phyloP scores from a whole-genome alignment of 2,113 vertebrate genomes.

The Cheirogaleus medius region DNA sequence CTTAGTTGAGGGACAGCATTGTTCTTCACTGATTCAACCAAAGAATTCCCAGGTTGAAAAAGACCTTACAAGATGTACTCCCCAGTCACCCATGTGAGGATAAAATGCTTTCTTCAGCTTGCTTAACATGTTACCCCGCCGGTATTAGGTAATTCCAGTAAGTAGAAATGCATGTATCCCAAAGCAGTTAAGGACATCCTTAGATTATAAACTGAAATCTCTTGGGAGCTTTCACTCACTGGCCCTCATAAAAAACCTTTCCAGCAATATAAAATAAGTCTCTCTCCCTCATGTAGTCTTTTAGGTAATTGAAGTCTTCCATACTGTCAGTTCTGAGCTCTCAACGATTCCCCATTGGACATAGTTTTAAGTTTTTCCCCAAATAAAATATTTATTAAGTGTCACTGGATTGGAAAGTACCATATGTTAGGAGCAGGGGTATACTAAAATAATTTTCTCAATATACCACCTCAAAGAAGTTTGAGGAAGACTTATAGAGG shows the following conservation, averaged over 20 bases:
- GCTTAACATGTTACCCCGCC: not conserved
- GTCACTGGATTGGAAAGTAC: not conserved
- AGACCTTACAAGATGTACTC: not conserved
- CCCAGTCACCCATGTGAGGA: not conserved
- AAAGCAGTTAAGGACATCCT: not conserved
- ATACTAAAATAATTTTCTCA: conserved; percentile 30
- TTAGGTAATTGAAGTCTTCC: not conserved
- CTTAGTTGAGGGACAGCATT: not conserved
- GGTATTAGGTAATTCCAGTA: not conserved
- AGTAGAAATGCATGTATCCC: not conserved
- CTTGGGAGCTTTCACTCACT: not conserved
- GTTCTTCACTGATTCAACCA: not conserved
- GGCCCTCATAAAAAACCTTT: not conserved
- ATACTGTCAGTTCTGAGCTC: not conserved
- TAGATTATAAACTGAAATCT: conserved; percentile 8
- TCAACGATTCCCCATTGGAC: not conserved
- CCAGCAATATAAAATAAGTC: not conserved
- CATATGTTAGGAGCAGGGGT: not conserved
- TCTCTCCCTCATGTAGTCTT: not conserved
- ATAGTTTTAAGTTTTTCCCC: not conserved
- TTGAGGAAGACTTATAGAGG: not conserved
- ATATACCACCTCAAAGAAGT: not conserved
- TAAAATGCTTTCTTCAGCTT: not conserved
- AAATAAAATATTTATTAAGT: conserved; percentile 21
- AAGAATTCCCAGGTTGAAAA: not conserved